A percentile compares a stretch with the other conserved stretches of the same genome.
Conservation (phyloP, 2,113 vertebrate species). For the Dicrurus megarhynchus region DNA sequence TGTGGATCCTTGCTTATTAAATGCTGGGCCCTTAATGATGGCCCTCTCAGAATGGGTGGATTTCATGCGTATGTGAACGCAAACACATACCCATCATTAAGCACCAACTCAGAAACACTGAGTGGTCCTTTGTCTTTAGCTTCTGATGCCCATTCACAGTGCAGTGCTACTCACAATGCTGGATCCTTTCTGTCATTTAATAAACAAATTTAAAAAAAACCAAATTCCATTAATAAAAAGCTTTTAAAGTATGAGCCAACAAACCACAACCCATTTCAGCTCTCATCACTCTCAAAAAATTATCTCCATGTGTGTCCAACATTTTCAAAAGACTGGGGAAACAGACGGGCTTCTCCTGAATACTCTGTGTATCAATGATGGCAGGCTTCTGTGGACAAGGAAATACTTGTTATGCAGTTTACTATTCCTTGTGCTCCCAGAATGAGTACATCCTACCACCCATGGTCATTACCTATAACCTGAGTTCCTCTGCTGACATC, state of each 20-base stretch:
- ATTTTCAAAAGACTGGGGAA: neutral
- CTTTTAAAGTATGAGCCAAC: neutral
- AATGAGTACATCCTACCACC: neutral
- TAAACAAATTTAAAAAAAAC: neutral
- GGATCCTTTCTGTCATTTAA: neutral
- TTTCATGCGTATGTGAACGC: neutral
- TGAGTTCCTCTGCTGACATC: accelerated
- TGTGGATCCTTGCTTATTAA: neutral
- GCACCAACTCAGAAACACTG: neutral
- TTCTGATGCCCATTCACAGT: neutral
- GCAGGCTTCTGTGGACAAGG: neutral
- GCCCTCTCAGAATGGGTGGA: neutral
- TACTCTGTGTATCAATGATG: neutral
- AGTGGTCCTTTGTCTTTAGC: neutral
- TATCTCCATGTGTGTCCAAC: neutral
- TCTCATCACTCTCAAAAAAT: neutral
- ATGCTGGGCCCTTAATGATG: neutral
- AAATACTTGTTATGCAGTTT: neutral
- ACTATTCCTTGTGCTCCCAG: neutral
- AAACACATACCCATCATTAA: neutral
- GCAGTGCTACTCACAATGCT: neutral
- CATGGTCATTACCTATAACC: neutral
- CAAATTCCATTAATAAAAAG: neutral
- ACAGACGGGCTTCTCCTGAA: neutral
- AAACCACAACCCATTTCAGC: neutral